These are phyloP conservation scores for Metacarcinus magister DNA, from an alignment of 2,888 invertebrate genomes.

Conservation along the genomic window DNA sequence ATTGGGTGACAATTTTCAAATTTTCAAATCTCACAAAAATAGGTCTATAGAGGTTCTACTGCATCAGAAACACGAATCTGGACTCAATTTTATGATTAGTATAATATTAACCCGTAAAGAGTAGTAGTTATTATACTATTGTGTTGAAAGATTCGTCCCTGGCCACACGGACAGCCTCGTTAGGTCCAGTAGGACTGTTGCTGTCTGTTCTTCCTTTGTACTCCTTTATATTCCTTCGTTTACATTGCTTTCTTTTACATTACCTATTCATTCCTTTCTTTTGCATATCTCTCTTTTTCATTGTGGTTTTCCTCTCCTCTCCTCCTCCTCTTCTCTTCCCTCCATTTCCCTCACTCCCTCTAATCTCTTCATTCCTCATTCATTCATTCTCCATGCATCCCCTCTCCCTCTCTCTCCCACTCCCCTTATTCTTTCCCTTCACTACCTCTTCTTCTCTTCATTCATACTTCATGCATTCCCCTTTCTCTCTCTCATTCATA, in stretches of 20 bases:
- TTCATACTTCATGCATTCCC: neutral
- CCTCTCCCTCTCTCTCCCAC: neutral
- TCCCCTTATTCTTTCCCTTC: neutral
- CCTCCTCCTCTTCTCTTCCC: neutral
- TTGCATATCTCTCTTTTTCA: neutral
- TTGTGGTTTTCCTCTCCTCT: neutral
- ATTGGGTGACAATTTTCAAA: too few species aligned
- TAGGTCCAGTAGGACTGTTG: too few species aligned
- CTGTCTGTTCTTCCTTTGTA: too few species aligned
- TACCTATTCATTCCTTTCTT: neutral
- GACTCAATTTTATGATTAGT: too few species aligned
- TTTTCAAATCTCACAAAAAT: too few species aligned
- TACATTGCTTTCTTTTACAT: neutral
- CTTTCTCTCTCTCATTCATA: neutral
- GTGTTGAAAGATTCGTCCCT: too few species aligned
- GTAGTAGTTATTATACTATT: too few species aligned
- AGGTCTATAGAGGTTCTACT: too few species aligned
- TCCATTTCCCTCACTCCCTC: neutral
- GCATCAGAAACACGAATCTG: too few species aligned
- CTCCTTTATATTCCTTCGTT: too few species aligned
- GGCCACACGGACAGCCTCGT: too few species aligned
- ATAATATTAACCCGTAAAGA: too few species aligned
- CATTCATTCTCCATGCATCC: neutral
- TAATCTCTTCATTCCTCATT: neutral
- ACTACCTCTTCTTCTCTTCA: constrained; percentile 6